These are phyloP conservation scores for Drosophila neocordata DNA, from an alignment of 1,140 invertebrate species.

Conservation along the genomic window DNA sequence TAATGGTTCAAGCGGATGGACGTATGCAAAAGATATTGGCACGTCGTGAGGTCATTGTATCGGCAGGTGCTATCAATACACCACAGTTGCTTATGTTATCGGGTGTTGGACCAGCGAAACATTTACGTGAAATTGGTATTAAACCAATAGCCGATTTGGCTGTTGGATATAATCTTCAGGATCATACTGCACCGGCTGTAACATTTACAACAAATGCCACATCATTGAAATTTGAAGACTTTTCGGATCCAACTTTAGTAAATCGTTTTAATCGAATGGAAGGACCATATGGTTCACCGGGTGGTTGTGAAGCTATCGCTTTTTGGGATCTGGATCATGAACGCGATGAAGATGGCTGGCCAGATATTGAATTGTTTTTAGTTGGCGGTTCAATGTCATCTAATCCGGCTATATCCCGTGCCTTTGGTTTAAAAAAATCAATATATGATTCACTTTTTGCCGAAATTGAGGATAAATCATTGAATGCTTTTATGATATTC, in stretches of 20 bases:
- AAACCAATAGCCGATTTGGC: slow-evolving; percentile 87
- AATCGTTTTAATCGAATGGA: slow-evolving; percentile 82
- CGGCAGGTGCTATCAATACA: slow-evolving; percentile 89
- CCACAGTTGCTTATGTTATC: slow-evolving; percentile 92
- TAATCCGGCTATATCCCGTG: slow-evolving; percentile 83
- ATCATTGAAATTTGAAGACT: slow-evolving; percentile 74
- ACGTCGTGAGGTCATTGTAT: slow-evolving; percentile 89
- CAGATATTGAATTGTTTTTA: slow-evolving; percentile 90
- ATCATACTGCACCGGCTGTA: slow-evolving; percentile 90
- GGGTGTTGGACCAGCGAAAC: slow-evolving; percentile 89
- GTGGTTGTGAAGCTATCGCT: slow-evolving; percentile 90
- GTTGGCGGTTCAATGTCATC: slow-evolving; percentile 84
- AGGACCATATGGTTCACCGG: slow-evolving; percentile 90
- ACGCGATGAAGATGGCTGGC: slow-evolving; percentile 86
- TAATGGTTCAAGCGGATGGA: slow-evolving; percentile 85
- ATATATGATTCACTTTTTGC: slow-evolving; percentile 84
- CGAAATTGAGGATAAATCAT: slow-evolving; percentile 82
- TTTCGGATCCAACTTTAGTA: slow-evolving; percentile 66
- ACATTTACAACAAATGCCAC: slow-evolving; percentile 86
- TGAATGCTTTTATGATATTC: slow-evolving; percentile 86
- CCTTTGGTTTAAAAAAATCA: slow-evolving; percentile 85
- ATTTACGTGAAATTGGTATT: slow-evolving; percentile 86
- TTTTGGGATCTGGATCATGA: slow-evolving; percentile 89
- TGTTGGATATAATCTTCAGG: slow-evolving; percentile 91
- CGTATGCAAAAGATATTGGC: slow-evolving; percentile 85